Evolutionary conservation across 2,113 vertebrate species (phyloP).

Genomic region (Sarotherodon lohbergeri): DNA sequence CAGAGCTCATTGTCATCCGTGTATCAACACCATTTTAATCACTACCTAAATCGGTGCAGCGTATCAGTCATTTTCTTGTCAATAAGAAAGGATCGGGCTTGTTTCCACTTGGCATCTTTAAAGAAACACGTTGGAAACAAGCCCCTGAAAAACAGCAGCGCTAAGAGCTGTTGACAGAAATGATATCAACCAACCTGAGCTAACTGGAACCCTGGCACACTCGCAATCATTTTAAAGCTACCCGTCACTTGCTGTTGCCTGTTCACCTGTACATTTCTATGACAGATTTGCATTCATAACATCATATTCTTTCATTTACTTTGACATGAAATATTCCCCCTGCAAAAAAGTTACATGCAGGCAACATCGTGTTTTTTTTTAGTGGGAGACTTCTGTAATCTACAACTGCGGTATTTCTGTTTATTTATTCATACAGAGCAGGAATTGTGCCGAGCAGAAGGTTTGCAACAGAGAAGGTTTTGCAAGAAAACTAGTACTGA

Average conservation of each 20-base stretch:
- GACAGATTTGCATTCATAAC: neutral
- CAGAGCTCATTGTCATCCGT: neutral
- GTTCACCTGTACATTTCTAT: neutral
- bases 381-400: neutral
- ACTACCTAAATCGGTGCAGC: neutral
- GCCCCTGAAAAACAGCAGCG: neutral
- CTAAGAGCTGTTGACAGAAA: neutral
- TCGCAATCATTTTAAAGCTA: neutral
- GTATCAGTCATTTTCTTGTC: neutral
- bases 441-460: neutral
- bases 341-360: neutral
- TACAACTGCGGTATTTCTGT: neutral
- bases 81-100: neutral
- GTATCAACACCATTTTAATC: neutral
- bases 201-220: neutral
- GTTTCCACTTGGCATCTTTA: neutral
- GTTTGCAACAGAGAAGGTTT: neutral
- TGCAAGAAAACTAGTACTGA: neutral
- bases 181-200: neutral
- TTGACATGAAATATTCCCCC: neutral
- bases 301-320: neutral
- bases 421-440: neutral
- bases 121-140: neutral
- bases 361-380: neutral
- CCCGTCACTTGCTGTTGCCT: neutral